Evolutionary conservation across 1,140 invertebrate species (phyloP), one percentile per base, ranked within the genome.

Genomic region (Doryteuthis pealeii): DNA sequence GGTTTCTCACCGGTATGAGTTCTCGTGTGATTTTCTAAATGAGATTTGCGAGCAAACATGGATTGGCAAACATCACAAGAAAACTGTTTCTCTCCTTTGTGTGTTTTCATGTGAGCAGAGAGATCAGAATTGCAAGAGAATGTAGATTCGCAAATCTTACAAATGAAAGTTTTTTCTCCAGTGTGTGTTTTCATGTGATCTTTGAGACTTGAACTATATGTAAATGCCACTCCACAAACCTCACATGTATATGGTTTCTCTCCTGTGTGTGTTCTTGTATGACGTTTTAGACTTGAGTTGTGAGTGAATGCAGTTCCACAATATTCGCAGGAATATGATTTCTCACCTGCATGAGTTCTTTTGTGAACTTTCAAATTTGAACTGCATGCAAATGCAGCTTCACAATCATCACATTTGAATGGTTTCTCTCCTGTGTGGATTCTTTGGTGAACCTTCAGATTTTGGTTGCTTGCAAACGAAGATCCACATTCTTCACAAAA

Each of bases 361-460:
- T 78, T 81, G 75, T 89, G 88, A 2, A 71, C 70, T 43, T 71
- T 71, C 18, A 76, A 72, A 69, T 70, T 43, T 1, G 69, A 32
- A 15, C 66, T 32, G 32, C 71, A 49, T 12, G 70, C 45, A 49
- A 80, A 82, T 1, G 76, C 69, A 43, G 77, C 66, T 1, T 68
- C 78, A 75, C 82, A 82, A 3, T 73, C 40, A 0, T 62, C 62
- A 70, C 81, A 81, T 28, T 93, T 93, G 89, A 97, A 98, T 0
- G 96, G 96, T 82, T 98, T 98, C 88, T 98, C 96, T 0, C 96
- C 81, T 6, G 81, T 81, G 49, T 82, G 81, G 28, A 75, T 80
- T 62, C 81, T 68, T 43, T 80, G 73, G 33, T 83, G 81, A 1
- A 79, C 85, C 8, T 67, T 62, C 35, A 75, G 26, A 32, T 75